A percentile compares a stretch with the other conserved stretches of the same genome.
phyloP scores from a whole-genome alignment of 23 tunicate genomes.

The Halocynthia roretzi region DNA sequence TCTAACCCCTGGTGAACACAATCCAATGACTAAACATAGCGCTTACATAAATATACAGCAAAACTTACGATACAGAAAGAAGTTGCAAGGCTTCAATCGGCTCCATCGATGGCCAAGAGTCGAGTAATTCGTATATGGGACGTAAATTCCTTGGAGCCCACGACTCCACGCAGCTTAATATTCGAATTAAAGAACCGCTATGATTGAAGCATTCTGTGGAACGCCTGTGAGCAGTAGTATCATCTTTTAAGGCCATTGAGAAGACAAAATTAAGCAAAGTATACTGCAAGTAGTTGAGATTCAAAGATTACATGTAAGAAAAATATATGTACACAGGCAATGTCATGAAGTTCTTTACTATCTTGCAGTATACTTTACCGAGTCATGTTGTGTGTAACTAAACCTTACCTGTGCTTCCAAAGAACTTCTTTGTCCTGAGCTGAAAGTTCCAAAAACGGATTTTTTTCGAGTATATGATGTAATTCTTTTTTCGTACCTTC shows the following conservation, averaged over 20 bases:
- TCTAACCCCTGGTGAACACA: too few species aligned
- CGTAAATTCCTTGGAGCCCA: slow-evolving; percentile 64
- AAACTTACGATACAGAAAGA: slow-evolving; percentile 18
- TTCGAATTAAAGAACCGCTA: slow-evolving; percentile 33
- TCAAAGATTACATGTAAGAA: too few species aligned
- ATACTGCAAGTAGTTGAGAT: too few species aligned
- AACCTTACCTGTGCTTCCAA: slow-evolving; percentile 50
- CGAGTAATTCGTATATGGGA: slow-evolving; percentile 43
- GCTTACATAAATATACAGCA: background rate
- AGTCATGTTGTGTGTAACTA: slow-evolving; percentile 14
- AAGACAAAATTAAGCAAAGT: background rate
- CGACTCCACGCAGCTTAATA: slow-evolving; percentile 54
- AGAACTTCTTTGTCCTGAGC: slow-evolving; percentile 48
- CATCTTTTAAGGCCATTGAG: background rate
- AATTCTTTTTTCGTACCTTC: slow-evolving; percentile 29
- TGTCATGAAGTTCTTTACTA: too few species aligned
- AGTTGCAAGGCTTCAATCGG: slow-evolving; percentile 79
- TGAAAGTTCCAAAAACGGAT: slow-evolving; percentile 45
- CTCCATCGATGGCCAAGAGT: slow-evolving; percentile 35
- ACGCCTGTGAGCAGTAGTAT: background rate
- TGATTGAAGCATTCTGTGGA: slow-evolving; percentile 3
- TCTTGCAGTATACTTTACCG: too few species aligned
- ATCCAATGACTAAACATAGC: too few species aligned
- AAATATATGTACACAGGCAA: too few species aligned
- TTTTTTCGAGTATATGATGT: slow-evolving; percentile 16